Base-by-base conservation (phyloP, 2,113 vertebrate genomes). In the Podocnemis expansa region DNA sequence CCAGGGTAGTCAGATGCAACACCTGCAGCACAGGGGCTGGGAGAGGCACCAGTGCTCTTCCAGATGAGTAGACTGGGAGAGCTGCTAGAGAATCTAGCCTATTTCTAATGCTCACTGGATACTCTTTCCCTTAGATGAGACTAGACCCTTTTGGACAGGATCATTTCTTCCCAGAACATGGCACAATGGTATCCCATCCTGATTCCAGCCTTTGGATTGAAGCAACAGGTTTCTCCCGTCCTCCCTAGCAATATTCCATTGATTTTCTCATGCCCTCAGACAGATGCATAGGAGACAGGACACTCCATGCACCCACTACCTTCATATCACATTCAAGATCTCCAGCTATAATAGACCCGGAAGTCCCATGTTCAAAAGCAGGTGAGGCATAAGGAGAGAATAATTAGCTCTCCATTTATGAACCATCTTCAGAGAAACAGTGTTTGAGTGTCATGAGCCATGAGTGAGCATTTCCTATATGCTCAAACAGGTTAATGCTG, bases 71-170 rank as follows among this genome's bases (percentile, higher is more conserved):
- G 70, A 75, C 12, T 25, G 11, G 22, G 22, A 27, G 8, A 41
- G 12, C 38, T 43, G 73, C 73, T 27, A 45, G 73, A 76, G 22
- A 8, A 76, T 27, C 73, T 12, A 45, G 41, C 24, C 10, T 41
- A 43, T 43, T 6, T 19, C 14, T 41, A 73, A 43, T 45, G 41
- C 7, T 86, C 67, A 2, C 67, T 54, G 0, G 58, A 58, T 56
- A 52, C 34, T 63, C 84, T 58, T 81, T 9, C 45, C 19, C 63
- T 41, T 75, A 1, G 0, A 29, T 29, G 41, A 1, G 24, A 10
- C 31, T 25, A 9, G 25, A 27, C 10, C 45, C 38, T 45, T 76
- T 8, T 41, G 25, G 25, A 4, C 24, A 45, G 73, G 27, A 43
- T 12, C 22, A 6, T 76, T 21, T 45, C 70, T 41, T 45, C 41